Conservation (phyloP, 2,113 vertebrate species). For the Halichoerus grypus region DNA sequence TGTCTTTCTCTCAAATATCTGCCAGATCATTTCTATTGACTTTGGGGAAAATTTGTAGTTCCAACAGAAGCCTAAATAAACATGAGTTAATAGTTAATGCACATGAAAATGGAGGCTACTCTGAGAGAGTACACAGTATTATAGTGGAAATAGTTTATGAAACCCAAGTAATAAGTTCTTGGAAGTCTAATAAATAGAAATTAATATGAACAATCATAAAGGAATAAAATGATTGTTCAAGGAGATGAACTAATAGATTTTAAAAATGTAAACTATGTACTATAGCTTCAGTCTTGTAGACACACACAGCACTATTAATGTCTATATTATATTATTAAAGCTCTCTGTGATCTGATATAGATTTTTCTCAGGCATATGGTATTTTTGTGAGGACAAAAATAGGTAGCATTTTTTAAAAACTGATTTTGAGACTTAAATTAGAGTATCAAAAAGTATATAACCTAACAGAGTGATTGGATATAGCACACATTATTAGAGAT, state of each 20-base stretch:
- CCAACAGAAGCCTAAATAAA: neutral
- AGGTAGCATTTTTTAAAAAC: neutral
- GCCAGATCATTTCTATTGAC: neutral
- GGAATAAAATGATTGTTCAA: neutral
- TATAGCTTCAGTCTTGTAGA: neutral
- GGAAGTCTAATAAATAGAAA: neutral
- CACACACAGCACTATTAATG: neutral
- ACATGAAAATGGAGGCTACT: neutral
- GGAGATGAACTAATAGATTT: neutral
- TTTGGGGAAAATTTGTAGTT: neutral
- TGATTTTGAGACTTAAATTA: slow-evolving; percentile 17
- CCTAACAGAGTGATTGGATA: neutral
- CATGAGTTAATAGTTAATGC: neutral
- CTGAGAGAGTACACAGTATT: neutral
- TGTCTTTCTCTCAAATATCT: neutral
- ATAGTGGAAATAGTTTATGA: neutral
- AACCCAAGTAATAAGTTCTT: neutral
- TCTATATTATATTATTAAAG: neutral
- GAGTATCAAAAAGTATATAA: slow-evolving; percentile 14
- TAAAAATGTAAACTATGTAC: neutral
- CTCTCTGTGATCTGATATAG: neutral
- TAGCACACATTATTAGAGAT: slow-evolving; percentile 30
- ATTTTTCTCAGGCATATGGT: neutral
- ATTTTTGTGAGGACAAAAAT: neutral
- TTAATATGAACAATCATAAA: neutral